A percentile compares a stretch with the other conserved stretches of the same genome.
phyloP scores from a whole-genome alignment of 2,113 vertebrate genomes.

The Dendrocopos noguchii region DNA sequence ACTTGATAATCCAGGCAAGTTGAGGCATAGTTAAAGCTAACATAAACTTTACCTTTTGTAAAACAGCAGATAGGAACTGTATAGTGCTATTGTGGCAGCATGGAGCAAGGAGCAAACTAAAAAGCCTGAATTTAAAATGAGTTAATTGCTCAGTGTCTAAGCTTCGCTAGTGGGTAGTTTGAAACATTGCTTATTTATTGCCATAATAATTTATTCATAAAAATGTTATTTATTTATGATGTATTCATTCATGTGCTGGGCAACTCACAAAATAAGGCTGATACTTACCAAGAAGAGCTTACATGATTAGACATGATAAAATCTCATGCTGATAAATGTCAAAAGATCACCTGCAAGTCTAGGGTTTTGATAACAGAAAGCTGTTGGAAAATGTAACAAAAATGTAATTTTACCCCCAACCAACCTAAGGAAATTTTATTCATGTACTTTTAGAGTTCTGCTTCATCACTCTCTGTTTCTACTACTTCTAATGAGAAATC shows the following conservation, averaged over 20 bases:
- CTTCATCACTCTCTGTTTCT: neutral
- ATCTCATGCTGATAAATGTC: neutral
- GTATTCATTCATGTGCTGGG: neutral
- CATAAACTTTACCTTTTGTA: neutral
- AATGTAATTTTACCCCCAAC: neutral
- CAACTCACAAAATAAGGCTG: conserved; percentile 4
- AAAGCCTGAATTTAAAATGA: conserved; percentile 28
- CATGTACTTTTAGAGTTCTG: neutral
- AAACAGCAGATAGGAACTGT: neutral
- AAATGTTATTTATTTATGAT: conserved; percentile 51
- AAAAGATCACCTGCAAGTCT: neutral
- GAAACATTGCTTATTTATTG: conserved; percentile 44
- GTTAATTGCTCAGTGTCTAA: neutral
- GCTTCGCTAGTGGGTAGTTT: conserved; percentile 21
- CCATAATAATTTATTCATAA: conserved; percentile 47
- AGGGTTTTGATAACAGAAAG: neutral
- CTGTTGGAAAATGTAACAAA: neutral
- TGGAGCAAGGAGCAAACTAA: neutral
- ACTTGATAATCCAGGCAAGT: neutral
- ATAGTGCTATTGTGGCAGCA: neutral
- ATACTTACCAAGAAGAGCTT: neutral
- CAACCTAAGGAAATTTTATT: neutral
- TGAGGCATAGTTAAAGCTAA: neutral
- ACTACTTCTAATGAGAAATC: neutral
- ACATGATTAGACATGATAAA: neutral